Conservation (phyloP, 2,113 vertebrate genomes). For the Eretmochelys imbricata region DNA sequence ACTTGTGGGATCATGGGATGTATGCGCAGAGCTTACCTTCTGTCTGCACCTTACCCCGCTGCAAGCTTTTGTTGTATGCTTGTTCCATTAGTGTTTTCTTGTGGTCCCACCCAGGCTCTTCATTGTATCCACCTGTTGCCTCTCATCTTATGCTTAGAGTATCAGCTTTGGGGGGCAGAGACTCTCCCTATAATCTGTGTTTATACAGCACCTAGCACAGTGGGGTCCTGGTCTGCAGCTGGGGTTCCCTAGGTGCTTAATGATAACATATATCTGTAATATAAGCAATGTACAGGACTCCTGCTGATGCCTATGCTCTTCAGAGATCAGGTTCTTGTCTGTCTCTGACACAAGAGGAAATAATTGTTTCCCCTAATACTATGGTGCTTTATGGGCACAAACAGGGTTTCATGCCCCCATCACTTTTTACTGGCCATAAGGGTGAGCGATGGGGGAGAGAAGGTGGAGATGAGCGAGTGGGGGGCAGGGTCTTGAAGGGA, state of each 20-base stretch:
- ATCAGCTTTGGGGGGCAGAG: neutral
- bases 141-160: neutral
- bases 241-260: neutral
- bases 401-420: too few relatives aligned
- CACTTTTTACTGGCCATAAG: too few relatives aligned
- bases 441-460: too few relatives aligned
- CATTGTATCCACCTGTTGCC: neutral
- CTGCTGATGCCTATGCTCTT: neutral
- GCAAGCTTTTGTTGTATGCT: neutral
- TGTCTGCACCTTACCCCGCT: neutral
- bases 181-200: neutral
- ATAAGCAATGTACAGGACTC: neutral
- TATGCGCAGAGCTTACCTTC: neutral
- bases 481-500: too few relatives aligned
- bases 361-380: neutral
- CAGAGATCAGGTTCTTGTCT: neutral
- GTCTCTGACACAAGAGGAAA: neutral
- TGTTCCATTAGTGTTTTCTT: neutral
- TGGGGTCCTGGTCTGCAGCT: neutral
- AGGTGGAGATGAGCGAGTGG: too few relatives aligned
- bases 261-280: neutral
- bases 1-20: neutral
- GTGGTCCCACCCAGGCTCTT: neutral
- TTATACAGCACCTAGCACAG: neutral
- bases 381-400: neutral